These are phyloP conservation scores for Cantharis rustica DNA, from an alignment of 2,888 invertebrate species.

Conservation along the genomic window DNA sequence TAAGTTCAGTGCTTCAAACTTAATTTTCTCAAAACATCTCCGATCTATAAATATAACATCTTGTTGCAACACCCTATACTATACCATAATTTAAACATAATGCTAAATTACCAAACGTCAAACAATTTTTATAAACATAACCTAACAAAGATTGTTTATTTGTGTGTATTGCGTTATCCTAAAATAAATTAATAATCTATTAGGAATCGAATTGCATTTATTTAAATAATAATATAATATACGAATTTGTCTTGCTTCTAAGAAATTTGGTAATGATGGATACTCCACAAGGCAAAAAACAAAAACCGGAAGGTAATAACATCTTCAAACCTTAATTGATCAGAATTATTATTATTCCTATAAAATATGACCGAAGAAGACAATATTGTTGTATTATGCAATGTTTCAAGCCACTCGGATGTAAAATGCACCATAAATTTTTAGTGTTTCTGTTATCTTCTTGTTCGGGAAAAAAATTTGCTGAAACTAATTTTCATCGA, in stretches of 20 bases:
- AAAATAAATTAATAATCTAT: not conserved
- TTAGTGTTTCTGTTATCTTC: not conserved
- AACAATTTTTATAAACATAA: not conserved
- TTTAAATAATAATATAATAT: not conserved
- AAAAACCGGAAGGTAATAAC: slow-evolving; percentile 49
- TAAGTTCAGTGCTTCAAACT: too few relatives aligned
- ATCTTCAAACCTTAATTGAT: not conserved
- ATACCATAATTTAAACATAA: not conserved
- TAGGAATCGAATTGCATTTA: not conserved
- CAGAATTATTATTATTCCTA: not conserved
- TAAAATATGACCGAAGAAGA: not conserved
- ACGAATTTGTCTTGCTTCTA: not conserved
- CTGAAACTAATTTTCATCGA: not conserved
- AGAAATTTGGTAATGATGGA: slow-evolving; percentile 39
- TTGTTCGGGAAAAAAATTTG: not conserved
- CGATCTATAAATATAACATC: too few relatives aligned
- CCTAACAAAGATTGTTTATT: not conserved
- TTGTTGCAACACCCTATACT: not conserved
- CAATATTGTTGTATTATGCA: too few relatives aligned
- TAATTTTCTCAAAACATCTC: too few relatives aligned
- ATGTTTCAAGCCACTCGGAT: not conserved
- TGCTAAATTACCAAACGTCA: not conserved
- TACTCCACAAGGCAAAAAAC: slow-evolving; percentile 47
- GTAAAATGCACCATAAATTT: not conserved
- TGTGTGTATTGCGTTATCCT: not conserved